Conservation (phyloP, 2,888 invertebrate species). For the Seira musarum region DNA sequence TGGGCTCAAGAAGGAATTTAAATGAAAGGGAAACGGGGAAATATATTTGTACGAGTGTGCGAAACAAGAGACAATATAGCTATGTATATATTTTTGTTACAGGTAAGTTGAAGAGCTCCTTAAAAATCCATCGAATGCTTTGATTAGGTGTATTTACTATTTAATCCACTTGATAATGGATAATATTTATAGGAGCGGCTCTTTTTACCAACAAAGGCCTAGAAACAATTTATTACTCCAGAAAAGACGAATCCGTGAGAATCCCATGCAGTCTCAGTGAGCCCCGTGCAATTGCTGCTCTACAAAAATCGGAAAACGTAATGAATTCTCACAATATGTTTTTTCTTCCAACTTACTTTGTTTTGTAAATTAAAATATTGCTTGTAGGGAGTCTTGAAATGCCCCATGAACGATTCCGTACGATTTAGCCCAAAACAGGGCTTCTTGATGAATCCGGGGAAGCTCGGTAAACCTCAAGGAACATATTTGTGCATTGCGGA, state of each 20-base stretch:
- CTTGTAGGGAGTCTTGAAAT: conserved; percentile 48
- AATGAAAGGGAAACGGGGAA: conserved; percentile 56
- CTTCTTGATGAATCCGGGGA: conserved; percentile 19
- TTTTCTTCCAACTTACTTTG: not conserved
- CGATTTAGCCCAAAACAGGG: conserved; percentile 49
- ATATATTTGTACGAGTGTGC: conserved; percentile 56
- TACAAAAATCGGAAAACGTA: conserved; percentile 54
- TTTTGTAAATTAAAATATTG: not conserved
- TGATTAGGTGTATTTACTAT: not conserved
- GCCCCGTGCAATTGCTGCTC: conserved; percentile 35
- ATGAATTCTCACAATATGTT: not conserved
- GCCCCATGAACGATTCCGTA: conserved; percentile 59
- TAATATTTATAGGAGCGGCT: conserved; percentile 28
- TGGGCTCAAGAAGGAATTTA: conserved; percentile 33
- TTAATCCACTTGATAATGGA: not conserved
- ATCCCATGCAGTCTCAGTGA: conserved; percentile 60
- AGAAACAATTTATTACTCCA: conserved; percentile 48
- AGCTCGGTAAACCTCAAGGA: conserved; percentile 23
- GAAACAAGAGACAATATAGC: conserved; percentile 30
- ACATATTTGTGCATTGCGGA: conserved; percentile 55
- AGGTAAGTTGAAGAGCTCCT: too few relatives aligned
- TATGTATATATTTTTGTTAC: conserved; percentile 53
- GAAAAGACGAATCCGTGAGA: conserved; percentile 32
- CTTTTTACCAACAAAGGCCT: conserved; percentile 52
- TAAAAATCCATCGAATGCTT: too few relatives aligned